Evolutionary conservation across 2,888 invertebrate species (phyloP), one percentile per base, ranked within the genome.

Genomic region (Aquatica leii): DNA sequence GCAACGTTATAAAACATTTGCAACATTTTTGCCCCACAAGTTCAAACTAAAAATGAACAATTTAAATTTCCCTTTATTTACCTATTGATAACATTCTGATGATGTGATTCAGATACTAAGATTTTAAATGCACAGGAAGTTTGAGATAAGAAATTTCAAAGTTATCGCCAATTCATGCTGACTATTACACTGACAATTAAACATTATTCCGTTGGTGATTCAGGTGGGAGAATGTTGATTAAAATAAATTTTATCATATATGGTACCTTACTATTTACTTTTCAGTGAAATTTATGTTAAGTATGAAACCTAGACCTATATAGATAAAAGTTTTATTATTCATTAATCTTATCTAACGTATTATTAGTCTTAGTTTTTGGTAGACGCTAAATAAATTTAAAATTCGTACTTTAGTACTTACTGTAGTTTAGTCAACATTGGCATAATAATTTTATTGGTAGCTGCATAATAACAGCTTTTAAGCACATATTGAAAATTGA

Each of bases 1-100:
- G 3, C 14, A 12, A 12, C 31, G 14, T 9, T 21, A 24, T 35
- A 34, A 6, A 51, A 6, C 15, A 24, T 21, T 8, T 5, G 12
- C 15, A 51, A 34, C 15, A 51, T 24, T 35, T 15, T 11, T 8
- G 14, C 5, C 8, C 6, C 15, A 40, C 24, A 35, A 52, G 35
- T 34, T 11, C 11, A 3, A 34, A 3, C n/a, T 50, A 5, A 12
- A 41, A 55, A 1, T 41, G 20, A 34, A 46, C 24, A 34, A 24
- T 24, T 11, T 17, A 14, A 57, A 21, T 54, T 35, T 62, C 51
- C 20, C 14, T 37, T 57, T 62, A 62, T 62, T 62, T 62, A 41
- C 62, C 11, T 50, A 54, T 35, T 61, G 61, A 61, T 61, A 61
- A 50, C 55, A 48, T 51, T 51, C 49, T 12, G 21, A 24, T 20